These are phyloP conservation scores for Strigamia maritima DNA, from an alignment of 2,888 invertebrate species.

Conservation along the genomic window DNA sequence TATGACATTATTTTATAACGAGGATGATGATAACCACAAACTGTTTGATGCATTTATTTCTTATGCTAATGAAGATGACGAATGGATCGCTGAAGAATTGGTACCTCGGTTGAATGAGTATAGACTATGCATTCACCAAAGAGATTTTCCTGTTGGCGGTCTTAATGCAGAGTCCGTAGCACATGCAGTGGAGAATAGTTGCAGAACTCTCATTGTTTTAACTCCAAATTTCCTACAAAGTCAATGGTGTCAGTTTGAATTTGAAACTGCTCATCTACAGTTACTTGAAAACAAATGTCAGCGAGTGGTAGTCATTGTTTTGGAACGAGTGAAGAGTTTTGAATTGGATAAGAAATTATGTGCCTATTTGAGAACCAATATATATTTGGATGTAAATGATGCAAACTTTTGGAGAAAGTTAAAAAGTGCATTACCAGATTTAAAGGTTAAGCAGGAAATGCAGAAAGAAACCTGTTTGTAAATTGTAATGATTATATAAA, in stretches of 20 bases:
- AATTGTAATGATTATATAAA: too few relatives aligned
- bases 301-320: too few relatives aligned
- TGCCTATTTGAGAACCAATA: conserved; percentile 69
- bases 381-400: conserved; percentile 77
- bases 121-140: too few relatives aligned
- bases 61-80: conserved; percentile 62
- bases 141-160: conserved; percentile 72
- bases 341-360: conserved; percentile 65
- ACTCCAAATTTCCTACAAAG: too few relatives aligned
- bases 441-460: too few relatives aligned
- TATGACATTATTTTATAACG: conserved; percentile 39
- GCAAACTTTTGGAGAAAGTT: too few relatives aligned
- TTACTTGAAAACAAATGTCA: too few relatives aligned
- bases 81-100: conserved; percentile 64
- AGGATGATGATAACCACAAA: conserved; percentile 59
- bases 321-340: conserved; percentile 62
- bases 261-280: too few relatives aligned
- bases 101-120: conserved; percentile 67
- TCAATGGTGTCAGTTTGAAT: too few relatives aligned
- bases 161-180: conserved; percentile 68
- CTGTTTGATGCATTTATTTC: conserved; percentile 75
- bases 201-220: too few relatives aligned
- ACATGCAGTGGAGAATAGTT: conserved; percentile 66
- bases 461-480: too few relatives aligned
- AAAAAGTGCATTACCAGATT: too few relatives aligned